These are phyloP conservation scores for Therioaphis trifolii DNA, from an alignment of 2,888 invertebrate species.

Conservation along the genomic window DNA sequence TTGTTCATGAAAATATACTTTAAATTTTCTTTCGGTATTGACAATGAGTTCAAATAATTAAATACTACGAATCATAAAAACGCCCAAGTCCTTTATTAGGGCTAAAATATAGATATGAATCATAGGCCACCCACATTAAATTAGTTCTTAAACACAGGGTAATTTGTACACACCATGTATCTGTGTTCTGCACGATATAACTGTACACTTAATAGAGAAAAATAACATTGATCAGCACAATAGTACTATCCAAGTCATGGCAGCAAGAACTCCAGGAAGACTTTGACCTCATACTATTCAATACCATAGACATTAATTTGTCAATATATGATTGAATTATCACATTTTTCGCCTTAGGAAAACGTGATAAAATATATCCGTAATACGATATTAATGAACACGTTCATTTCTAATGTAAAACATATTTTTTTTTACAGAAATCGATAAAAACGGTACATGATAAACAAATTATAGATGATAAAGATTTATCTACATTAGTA, in stretches of 20 bases:
- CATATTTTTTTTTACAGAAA: too few relatives aligned
- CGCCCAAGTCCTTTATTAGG: constrained; percentile 4
- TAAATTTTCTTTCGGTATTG: neutral
- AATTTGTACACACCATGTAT: neutral
- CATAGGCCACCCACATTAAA: neutral
- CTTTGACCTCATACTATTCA: constrained; percentile 33
- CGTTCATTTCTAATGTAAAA: too few relatives aligned
- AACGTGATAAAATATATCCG: too few relatives aligned
- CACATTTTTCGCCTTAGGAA: constrained; percentile 9
- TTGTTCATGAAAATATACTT: neutral
- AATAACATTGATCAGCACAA: constrained; percentile 6
- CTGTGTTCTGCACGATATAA: neutral
- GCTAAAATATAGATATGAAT: neutral
- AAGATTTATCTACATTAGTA: too few relatives aligned
- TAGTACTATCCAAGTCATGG: neutral
- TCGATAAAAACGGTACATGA: too few relatives aligned
- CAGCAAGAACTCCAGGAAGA: neutral
- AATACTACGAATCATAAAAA: neutral
- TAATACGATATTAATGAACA: too few relatives aligned
- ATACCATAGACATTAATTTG: neutral
- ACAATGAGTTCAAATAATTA: constrained; percentile 24
- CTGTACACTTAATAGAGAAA: neutral
- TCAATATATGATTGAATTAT: too few relatives aligned
- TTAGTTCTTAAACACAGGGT: neutral
- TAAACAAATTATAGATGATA: too few relatives aligned